Evolutionary conservation across 2,797 vertebrate genomes (phyloP), one percentile per base, ranked within the genome.

Genomic region (Eurystomus glaucurus): DNA sequence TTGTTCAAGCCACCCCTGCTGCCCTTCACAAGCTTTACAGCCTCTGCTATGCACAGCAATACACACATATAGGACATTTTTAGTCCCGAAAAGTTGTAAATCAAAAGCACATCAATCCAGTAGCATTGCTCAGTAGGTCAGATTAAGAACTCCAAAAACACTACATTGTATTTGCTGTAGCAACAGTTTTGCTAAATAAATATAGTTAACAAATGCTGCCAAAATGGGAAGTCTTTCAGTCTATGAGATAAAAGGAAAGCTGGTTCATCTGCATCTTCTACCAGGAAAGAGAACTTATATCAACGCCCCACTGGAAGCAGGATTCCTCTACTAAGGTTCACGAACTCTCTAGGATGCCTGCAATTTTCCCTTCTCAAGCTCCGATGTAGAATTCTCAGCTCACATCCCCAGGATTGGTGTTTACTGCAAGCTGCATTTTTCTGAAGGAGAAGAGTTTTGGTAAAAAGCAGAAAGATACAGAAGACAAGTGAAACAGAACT

Each of bases 161-260:
- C 75, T 35, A 79, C 61, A 55, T 41, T 31, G 14, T 23, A 39
- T 33, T 57, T 12, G 2, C 64, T 58, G 64, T 26, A 93, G 45
- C 60, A 94, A 66, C 0, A 71, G 61, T 51, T 91, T 78, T 88
- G 52, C 55, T 92, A 91, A 95, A 68, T 22, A 93, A 86, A 84
- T 48, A 68, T 3, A n/a, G 46, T 4, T 75, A 55, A 46, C 46
- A 82, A 85, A 41, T 1, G 10, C 3, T 94, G 72, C 72, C 90
- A 95, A 72, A 82, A 91, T 11, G 4, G 3, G 55, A 91, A 74
- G 78, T 11, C 62, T 89, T 72, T 71, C 55, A 86, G 57, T 25
- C 61, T 82, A n/a, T 0, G 13, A 92, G 70, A 92, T 81, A 61
- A 78, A 82, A 72, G 37, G 28, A 69, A 85, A 84, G 76, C 55